These are phyloP conservation scores for Pseudachorutes palmiensis DNA, from an alignment of 1,140 invertebrate species.

Conservation along the genomic window DNA sequence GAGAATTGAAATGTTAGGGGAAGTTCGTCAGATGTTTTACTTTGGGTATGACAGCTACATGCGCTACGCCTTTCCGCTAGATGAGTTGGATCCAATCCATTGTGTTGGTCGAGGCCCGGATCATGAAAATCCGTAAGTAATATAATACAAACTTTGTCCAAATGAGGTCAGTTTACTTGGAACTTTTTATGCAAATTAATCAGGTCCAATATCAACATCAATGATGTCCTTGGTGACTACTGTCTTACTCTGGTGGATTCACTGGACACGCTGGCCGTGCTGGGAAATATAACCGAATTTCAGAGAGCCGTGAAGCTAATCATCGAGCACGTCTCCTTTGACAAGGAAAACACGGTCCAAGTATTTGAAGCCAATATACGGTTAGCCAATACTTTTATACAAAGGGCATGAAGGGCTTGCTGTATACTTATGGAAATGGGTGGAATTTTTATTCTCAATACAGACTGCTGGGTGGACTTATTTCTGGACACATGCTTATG, in stretches of 20 bases:
- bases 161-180: slow-evolving; percentile 1
- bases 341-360: slow-evolving; percentile 58
- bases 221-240: slow-evolving; percentile 63
- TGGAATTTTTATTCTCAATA: slow-evolving; percentile 18
- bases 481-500: slow-evolving; percentile 62
- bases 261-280: slow-evolving; percentile 56
- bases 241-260: slow-evolving; percentile 61
- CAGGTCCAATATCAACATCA: slow-evolving; percentile 63
- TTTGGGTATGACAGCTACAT: slow-evolving; percentile 62
- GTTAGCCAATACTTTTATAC: slow-evolving; percentile 40
- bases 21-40: slow-evolving; percentile 50
- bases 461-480: slow-evolving; percentile 55
- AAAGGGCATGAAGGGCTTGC: no score
- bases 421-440: no score
- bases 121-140: slow-evolving; percentile 52
- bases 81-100: slow-evolving; percentile 58
- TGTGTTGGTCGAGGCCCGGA: slow-evolving; percentile 51
- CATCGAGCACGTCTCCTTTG: slow-evolving; percentile 54
- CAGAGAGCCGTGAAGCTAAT: slow-evolving; percentile 54
- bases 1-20: slow-evolving; percentile 41
- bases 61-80: slow-evolving; percentile 57
- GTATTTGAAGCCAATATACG: slow-evolving; percentile 63
- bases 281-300: slow-evolving; percentile 58
- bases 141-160: slow-evolving; percentile 12
- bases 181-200: slow-evolving; percentile 20